phyloP scores from a whole-genome alignment of 2,797 vertebrate species.

The Halcyon leucocephala region DNA sequence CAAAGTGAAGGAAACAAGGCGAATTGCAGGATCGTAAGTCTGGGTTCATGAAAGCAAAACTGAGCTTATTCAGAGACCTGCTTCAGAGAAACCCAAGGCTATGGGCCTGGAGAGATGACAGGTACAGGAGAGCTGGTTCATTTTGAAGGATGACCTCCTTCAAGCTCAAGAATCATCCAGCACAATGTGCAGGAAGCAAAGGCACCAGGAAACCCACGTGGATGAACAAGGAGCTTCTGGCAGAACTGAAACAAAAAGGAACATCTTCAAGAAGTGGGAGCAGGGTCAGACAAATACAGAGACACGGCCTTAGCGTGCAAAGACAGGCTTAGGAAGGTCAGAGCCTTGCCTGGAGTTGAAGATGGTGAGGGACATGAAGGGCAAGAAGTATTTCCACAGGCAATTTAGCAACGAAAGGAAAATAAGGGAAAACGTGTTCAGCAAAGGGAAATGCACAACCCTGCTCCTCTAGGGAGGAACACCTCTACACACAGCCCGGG shows the following conservation, averaged over 20 bases:
- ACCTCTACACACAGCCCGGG: neutral
- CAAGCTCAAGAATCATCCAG: neutral
- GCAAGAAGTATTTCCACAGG: neutral
- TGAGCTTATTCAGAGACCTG: neutral
- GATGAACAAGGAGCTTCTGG: neutral
- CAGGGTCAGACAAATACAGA: fast-evolving
- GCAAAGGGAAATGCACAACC: neutral
- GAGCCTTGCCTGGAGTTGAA: neutral
- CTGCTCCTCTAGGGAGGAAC: neutral
- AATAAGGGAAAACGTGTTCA: neutral
- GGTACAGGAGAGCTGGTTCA: neutral
- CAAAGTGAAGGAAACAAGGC: neutral
- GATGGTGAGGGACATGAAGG: neutral
- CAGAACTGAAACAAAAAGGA: neutral
- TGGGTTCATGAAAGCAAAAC: neutral
- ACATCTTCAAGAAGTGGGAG: neutral
- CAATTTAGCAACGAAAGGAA: neutral
- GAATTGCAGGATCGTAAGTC: fast-evolving
- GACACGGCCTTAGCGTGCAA: neutral
- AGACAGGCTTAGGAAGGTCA: neutral
- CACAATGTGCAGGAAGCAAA: neutral
- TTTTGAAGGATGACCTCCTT: neutral
- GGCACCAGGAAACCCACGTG: neutral
- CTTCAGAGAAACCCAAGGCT: neutral
- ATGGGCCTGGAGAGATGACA: neutral